phyloP scores from a whole-genome alignment of 2,113 vertebrate genomes.

The Megaceryle torquata region DNA sequence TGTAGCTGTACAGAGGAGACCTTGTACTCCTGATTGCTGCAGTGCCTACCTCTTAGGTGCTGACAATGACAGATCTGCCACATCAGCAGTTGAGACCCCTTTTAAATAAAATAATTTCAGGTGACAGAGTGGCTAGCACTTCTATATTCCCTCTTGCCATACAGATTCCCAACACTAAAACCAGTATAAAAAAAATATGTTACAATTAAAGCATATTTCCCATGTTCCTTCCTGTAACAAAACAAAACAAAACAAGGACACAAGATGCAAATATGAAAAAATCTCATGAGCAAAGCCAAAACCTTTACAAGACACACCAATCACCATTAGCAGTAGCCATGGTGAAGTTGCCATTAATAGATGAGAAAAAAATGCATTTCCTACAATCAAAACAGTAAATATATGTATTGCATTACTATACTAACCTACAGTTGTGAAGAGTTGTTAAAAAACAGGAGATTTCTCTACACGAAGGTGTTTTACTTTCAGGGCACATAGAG shows the following conservation, averaged over 20 bases:
- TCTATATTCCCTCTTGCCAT: not conserved
- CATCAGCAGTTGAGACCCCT: not conserved
- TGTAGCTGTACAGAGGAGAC: not conserved
- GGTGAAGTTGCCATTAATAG: not conserved
- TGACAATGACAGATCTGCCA: not conserved
- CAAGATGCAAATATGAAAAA: not conserved
- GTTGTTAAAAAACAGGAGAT: not conserved
- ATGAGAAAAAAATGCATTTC: not conserved
- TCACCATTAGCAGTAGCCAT: not conserved
- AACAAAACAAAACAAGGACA: not conserved
- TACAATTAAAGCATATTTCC: not conserved
- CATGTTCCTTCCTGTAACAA: not conserved
- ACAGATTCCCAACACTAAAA: not conserved
- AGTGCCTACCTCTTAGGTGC: not conserved
- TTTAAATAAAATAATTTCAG: not conserved
- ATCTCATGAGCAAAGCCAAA: not conserved
- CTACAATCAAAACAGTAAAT: not conserved
- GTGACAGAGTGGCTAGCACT: not conserved
- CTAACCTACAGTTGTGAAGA: not conserved
- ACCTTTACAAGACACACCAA: not conserved
- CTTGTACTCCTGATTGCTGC: accelerated
- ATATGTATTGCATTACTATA: not conserved
- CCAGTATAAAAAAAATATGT: not conserved
- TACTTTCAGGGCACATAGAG: not conserved
- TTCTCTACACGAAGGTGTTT: not conserved